phyloP scores from a whole-genome alignment of 2,113 vertebrate genomes.

The Proteles cristata region DNA sequence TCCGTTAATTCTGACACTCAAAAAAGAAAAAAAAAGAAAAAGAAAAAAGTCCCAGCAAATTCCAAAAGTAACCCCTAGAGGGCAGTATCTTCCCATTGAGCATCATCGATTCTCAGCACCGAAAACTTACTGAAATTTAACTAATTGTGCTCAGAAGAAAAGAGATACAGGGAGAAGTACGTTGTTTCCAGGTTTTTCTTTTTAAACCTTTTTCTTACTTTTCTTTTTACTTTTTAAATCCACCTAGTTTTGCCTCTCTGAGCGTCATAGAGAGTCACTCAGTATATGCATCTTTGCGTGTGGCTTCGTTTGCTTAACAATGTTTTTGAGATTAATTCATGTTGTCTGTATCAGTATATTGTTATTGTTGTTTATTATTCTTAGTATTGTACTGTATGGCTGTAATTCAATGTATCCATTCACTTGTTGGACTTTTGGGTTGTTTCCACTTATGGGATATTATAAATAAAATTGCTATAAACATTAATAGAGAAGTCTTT shows the following conservation, averaged over 20 bases:
- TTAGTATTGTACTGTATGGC: not conserved
- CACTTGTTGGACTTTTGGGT: not conserved
- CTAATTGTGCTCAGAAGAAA: not conserved
- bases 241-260: slow-evolving; percentile 21
- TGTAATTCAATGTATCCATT: not conserved
- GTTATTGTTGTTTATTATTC: not conserved
- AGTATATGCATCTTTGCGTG: not conserved
- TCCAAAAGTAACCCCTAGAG: slow-evolving; percentile 48
- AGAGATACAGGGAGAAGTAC: not conserved
- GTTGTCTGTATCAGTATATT: not conserved
- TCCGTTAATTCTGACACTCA: not conserved
- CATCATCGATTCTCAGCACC: not conserved
- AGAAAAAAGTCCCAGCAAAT: not conserved
- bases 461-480: not conserved
- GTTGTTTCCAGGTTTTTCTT: not conserved
- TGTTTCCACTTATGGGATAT: not conserved
- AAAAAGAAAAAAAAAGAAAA: not conserved
- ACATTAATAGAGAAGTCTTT: not conserved
- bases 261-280: not conserved
- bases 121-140: not conserved
- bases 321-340: not conserved
- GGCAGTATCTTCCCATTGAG: slow-evolving; percentile 37
- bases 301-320: not conserved
- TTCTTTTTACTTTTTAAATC: slow-evolving; percentile 1
- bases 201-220: not conserved